phyloP scores from a whole-genome alignment of 2,113 vertebrate species.

The Xenopus tropicalis region UCB_Xtro_10.0 CM004444.2:59501501-59502000 shows the following conservation, averaged over 20 bases:
- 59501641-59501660: no score
- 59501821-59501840: slow-evolving; percentile 6
- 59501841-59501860: neutral
- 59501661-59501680: no score
- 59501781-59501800: neutral
- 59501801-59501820: slow-evolving; percentile 3
- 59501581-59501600: no score
- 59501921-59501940: slow-evolving; percentile 23
- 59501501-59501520: no score
- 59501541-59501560: no score
- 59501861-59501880: slow-evolving; percentile 28
- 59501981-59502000: slow-evolving; percentile 40
- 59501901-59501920: slow-evolving; percentile 22
- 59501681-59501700: no score
- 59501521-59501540: no score
- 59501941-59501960: slow-evolving; percentile 35
- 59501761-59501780: no score
- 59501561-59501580: no score
- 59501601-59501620: no score
- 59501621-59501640: no score
- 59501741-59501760: no score
- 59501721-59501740: neutral
- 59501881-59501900: slow-evolving; percentile 20
- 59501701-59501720: neutral
- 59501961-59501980: slow-evolving; percentile 33